Base-by-base conservation (phyloP, 2,113 vertebrate species). In the Centropus bengalensis region DNA sequence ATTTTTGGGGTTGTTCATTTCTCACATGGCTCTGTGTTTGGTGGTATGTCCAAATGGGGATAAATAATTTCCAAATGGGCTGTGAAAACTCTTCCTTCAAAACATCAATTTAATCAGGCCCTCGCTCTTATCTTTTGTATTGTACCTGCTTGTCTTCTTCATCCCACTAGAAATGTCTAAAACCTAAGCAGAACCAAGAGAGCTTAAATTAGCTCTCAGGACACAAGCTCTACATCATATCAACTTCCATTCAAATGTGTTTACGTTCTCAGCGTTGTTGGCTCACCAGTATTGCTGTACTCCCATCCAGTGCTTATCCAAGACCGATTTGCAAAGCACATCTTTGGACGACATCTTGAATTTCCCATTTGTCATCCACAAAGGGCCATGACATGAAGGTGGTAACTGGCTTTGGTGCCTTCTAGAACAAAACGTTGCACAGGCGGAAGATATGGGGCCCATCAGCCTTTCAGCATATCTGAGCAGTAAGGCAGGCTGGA, bases 171-270 rank as follows among this genome's bases (percentile, higher is more conserved):
- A 66, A 84, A 93, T 62, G 44, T 86, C 77, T 79, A 68, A 81
- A 90, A 81, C 54, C 75, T 79, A 88, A 32, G 32, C 64, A 79
- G 66, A 80, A 75, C 60, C 78, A 79, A 75, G 82, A 92, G 70
- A 88, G 36, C 59, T 92, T 90, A 93, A 93, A 96, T 94, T 93
- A 96, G 91, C 96, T 97, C 90, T 93, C 93, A 94, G 93, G 92
- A 94, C 91, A 71, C 32, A 77, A 79, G 58, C 59, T 80, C 82
- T 76, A 30, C 63, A 82, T 89, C 66, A 23, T 79, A 68, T 42
- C 91, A 69, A 32, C 88, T 87, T 82, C 55, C 52, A 71, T 90
- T 83, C 54, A 33, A 36, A 81, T 76, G 93, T 87, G 73, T 76
- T 91, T 95, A 78, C 4, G 3, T 86, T 85, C 71, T 86, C 63